Evolutionary conservation across 2,888 invertebrate species (phyloP).

Genomic region (Corbicula japonica): DNA sequence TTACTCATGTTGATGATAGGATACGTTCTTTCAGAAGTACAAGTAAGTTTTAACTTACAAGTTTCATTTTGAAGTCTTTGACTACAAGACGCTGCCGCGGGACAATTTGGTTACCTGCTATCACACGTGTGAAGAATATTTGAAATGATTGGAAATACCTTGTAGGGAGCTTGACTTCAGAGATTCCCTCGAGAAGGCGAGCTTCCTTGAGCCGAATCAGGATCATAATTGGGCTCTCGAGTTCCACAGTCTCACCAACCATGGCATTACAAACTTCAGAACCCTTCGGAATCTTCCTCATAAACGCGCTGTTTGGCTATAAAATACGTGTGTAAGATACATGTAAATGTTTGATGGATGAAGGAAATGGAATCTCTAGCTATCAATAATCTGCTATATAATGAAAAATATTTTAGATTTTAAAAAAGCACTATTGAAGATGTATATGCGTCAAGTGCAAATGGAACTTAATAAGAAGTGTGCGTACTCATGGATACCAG

Average conservation of each 20-base stretch:
- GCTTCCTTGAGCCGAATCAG: constrained; percentile 96
- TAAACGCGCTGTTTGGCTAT: constrained; percentile 81
- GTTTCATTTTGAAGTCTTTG: too few species aligned
- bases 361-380: background rate
- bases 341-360: background rate
- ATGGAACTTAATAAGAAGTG: background rate
- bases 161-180: constrained; percentile 96
- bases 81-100: too few species aligned
- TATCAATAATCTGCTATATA: background rate
- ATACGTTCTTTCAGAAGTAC: too few species aligned
- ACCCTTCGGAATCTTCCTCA: constrained; percentile 96
- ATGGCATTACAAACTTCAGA: constrained; percentile 99
- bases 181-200: constrained; percentile 96
- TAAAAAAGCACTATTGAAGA: background rate
- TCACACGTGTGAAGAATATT: too few species aligned
- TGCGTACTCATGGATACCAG: background rate
- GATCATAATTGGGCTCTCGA: constrained; percentile 96
- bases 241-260: constrained; percentile 98
- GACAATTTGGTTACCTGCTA: too few species aligned
- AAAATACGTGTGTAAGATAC: constrained; percentile 18
- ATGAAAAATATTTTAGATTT: background rate
- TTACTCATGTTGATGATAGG: too few species aligned
- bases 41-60: too few species aligned
- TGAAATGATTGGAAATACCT: too few species aligned
- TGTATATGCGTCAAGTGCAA: background rate